A percentile compares a stretch with the other conserved stretches of the same genome.
Evolutionary conservation across 2,113 vertebrate species (phyloP).

Genomic region (Malurus alboscapulatus): DNA sequence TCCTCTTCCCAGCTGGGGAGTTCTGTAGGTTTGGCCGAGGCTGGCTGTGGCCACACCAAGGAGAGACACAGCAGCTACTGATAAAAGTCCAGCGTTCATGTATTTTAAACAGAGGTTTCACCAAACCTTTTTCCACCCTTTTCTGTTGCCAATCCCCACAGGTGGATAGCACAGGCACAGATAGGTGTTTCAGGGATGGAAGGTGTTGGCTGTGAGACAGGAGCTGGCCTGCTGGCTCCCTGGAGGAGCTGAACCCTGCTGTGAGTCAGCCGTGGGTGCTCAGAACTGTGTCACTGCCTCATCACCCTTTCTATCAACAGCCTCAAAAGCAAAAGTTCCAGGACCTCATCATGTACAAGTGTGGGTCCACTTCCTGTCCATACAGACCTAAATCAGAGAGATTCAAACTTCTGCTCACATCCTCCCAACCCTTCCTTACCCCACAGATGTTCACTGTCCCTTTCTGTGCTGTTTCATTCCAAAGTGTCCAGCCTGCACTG

Average conservation of each 20-base stretch:
- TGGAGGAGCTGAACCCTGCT: neutral
- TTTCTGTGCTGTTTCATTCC: neutral
- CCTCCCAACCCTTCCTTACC: neutral
- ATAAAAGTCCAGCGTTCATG: accelerated
- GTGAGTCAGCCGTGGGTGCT: neutral
- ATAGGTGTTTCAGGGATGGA: neutral
- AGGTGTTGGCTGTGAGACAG: neutral
- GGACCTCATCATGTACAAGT: accelerated
- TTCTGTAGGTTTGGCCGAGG: neutral
- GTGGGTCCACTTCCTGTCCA: neutral
- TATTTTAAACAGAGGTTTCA: neutral
- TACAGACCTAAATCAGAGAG: neutral
- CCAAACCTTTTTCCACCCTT: neutral
- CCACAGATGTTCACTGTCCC: accelerated
- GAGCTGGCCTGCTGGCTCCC: neutral
- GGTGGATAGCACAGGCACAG: neutral
- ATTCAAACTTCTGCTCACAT: neutral
- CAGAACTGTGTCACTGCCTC: neutral
- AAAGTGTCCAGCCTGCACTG: accelerated
- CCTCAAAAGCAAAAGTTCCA: neutral
- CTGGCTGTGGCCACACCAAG: neutral
- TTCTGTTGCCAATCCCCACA: neutral
- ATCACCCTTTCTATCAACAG: neutral
- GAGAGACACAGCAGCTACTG: neutral
- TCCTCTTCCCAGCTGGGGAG: neutral